A percentile compares a stretch with the other conserved stretches of the same genome.
These are phyloP conservation scores for Ispidina picta DNA, from an alignment of 2,797 vertebrate genomes.

Conservation along the genomic window DNA sequence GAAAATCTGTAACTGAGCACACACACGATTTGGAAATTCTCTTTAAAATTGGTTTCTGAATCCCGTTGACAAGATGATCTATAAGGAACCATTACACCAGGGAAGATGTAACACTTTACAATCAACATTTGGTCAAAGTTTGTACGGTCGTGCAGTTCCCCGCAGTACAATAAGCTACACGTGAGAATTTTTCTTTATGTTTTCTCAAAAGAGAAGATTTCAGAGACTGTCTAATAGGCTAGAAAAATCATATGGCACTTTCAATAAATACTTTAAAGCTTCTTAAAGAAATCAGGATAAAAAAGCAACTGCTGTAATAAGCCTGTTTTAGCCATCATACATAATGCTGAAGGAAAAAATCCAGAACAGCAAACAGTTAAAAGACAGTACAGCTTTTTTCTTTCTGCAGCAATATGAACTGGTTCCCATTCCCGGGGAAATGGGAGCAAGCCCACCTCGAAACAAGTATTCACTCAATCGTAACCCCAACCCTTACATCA, in stretches of 20 bases:
- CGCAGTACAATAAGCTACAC: slow-evolving; percentile 14
- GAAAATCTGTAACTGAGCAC: not conserved
- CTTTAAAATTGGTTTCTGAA: slow-evolving; percentile 20
- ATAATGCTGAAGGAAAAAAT: slow-evolving; percentile 67
- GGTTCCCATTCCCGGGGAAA: slow-evolving; percentile 3
- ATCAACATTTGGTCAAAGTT: slow-evolving; percentile 6
- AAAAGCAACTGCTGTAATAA: slow-evolving; percentile 86
- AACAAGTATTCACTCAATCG: slow-evolving; percentile 47
- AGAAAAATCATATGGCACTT: slow-evolving; percentile 82
- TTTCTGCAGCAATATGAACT: slow-evolving; percentile 31
- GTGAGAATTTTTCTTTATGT: slow-evolving; percentile 23
- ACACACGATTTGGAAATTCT: not conserved
- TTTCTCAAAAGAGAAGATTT: slow-evolving; percentile 50
- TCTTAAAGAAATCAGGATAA: slow-evolving; percentile 76
- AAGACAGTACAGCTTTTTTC: slow-evolving; percentile 78
- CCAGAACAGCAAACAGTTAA: slow-evolving; percentile 65
- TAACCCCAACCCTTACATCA: slow-evolving; percentile 50
- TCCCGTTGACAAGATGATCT: slow-evolving; percentile 67
- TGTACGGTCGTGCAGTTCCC: slow-evolving; percentile 14
- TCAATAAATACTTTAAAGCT: slow-evolving; percentile 85
- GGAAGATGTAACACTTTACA: slow-evolving; percentile 47
- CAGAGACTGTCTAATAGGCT: slow-evolving; percentile 67
- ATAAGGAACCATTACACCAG: slow-evolving; percentile 61
- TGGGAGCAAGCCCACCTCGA: not conserved
- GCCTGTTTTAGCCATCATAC: slow-evolving; percentile 70